These are phyloP conservation scores for Anguilla rostrata DNA, from an alignment of 2,113 vertebrate genomes.

Conservation along the genomic window DNA sequence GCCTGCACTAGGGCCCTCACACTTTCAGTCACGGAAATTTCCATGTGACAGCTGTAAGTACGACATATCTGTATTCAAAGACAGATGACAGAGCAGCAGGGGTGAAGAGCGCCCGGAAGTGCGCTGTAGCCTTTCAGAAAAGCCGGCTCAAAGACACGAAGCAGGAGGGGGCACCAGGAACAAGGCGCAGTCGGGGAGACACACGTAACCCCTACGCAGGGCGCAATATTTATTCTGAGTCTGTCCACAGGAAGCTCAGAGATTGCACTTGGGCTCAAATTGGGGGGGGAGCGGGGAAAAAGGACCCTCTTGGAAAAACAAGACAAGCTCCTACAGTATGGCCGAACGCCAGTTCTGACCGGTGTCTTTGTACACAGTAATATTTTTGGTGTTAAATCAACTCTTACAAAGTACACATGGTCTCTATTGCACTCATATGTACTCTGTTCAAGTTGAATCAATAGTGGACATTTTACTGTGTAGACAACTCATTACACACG, in stretches of 20 bases:
- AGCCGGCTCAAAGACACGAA: neutral
- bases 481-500: no score
- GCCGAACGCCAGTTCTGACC: neutral
- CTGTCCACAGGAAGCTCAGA: conserved; percentile 29
- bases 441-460: no score
- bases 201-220: conserved; percentile 10
- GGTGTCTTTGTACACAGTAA: neutral
- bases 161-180: neutral
- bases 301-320: neutral
- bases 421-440: no score
- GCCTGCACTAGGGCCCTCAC: neutral
- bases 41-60: neutral
- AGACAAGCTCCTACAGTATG: no score
- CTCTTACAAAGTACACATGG: no score
- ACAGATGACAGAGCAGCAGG: neutral
- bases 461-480: no score
- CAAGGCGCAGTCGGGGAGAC: neutral
- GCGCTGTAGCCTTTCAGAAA: conserved; percentile 19
- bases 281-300: conserved; percentile 20
- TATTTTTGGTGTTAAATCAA: neutral
- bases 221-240: conserved; percentile 19
- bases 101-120: neutral
- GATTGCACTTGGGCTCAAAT: conserved; percentile 22
- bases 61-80: neutral
- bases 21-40: neutral